Base-by-base conservation (phyloP, 2,888 invertebrate genomes). In the Syritta pipiens region DNA sequence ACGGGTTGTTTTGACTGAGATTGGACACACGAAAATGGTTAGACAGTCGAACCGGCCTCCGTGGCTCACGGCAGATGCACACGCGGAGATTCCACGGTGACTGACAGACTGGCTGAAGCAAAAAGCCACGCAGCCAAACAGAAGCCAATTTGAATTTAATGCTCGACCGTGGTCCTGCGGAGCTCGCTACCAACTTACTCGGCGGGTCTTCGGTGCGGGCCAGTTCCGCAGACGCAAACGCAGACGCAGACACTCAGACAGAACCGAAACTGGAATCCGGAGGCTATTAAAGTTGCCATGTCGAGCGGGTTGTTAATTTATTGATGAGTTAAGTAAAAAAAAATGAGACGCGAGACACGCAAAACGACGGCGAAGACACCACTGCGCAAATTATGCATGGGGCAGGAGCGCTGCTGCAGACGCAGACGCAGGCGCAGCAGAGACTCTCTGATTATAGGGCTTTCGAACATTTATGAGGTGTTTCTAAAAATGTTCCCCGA, bases 1-100 rank as follows among this genome's bases (percentile, higher is more conserved):
- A 79, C 51, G 32, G 74, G 79, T 74, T 79, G 79, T 79, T 79
- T 79, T 74, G 79, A 79, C 79, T 79, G 74, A 74, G 74, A 68
- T 74, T 32, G 72, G 67, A 68, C 79, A 68, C 35, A 68, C 62
- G 28, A 62, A 79, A 71, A 77, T 77, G 77, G 79, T 60, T 30
- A 79, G 68, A 74, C 79, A 68, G 67, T 62, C 63, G 30, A 68
- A 55, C 59, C 37, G 30, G 28, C 19, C 49, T 55, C 49, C 2
- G 17, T 53, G 7, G 32, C 55, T 40, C 22, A 57, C 60, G 60
- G 72, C 60, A 74, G 72, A 67, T 79, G 77, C 60, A 3, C 37
- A 9, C 30, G 60, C 62, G 79, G 79, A 68, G 79, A 79, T 79
- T 79, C 79, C 79, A 68, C 60, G 46, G 14, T 24, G 57, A 44